Conservation (phyloP, 2,797 vertebrate genomes). For the Diplodus puntazzo region DNA sequence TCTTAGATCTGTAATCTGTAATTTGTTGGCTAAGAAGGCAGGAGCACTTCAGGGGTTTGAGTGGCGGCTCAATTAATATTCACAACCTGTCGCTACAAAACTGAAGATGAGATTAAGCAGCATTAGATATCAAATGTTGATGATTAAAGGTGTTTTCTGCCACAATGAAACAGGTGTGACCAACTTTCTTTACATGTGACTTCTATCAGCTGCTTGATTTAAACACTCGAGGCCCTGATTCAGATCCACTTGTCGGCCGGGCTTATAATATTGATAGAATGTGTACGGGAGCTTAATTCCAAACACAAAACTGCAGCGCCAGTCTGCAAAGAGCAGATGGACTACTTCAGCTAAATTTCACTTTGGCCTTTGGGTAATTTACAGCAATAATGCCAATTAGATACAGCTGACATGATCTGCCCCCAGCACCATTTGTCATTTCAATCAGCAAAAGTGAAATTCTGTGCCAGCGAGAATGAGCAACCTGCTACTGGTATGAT, state of each 20-base stretch:
- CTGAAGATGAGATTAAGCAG: not conserved
- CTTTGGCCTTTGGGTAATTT: slow-evolving; percentile 6
- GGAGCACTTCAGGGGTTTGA: not conserved
- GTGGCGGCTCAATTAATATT: not conserved
- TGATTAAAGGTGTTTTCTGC: slow-evolving; percentile 11
- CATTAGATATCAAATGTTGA: slow-evolving; percentile 5
- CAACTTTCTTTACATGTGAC: not conserved
- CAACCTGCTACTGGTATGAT: not conserved
- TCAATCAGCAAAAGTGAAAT: not conserved
- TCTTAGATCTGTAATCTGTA: not conserved
- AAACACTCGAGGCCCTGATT: not conserved
- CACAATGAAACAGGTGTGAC: not conserved
- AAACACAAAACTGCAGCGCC: not conserved
- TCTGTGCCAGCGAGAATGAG: not conserved
- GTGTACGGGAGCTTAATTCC: not conserved
- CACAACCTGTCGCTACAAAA: not conserved
- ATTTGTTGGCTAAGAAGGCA: not conserved
- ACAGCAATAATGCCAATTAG: not conserved
- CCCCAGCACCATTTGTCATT: not conserved
- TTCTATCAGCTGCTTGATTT: not conserved
- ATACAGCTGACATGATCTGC: not conserved
- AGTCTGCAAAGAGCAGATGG: not conserved
- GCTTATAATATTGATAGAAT: not conserved
- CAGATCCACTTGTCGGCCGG: not conserved
- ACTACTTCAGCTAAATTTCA: not conserved